phyloP scores from a whole-genome alignment of 2,888 invertebrate genomes.

The Pandemis heparana region DNA sequence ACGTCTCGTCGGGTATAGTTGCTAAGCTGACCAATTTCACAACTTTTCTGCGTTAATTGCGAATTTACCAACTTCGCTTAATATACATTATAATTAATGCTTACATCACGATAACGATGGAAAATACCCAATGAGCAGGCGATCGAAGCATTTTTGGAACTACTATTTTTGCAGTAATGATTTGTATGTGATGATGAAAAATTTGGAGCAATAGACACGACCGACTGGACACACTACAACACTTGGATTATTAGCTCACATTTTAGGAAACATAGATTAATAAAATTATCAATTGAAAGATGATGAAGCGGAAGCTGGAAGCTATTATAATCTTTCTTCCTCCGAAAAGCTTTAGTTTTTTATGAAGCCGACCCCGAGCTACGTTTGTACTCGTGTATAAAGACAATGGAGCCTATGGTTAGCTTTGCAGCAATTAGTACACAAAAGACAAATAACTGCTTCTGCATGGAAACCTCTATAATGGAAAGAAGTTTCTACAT shows the following conservation, averaged over 20 bases:
- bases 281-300: not conserved
- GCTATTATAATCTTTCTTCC: not conserved
- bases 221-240: not conserved
- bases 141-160: not conserved
- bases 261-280: not conserved
- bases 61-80: not conserved
- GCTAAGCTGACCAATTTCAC: not conserved
- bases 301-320: not conserved
- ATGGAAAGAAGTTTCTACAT: conserved; percentile 1
- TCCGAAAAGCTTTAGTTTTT: not conserved
- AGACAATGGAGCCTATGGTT: not conserved
- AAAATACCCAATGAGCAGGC: not conserved
- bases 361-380: not conserved
- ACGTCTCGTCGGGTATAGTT: not conserved
- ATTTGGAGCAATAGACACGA: not conserved
- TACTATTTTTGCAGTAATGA: not conserved
- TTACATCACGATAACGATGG: not conserved
- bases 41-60: not conserved
- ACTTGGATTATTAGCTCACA: not conserved
- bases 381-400: not conserved
- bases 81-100: not conserved
- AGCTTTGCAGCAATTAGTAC: not conserved
- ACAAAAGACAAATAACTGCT: not conserved
- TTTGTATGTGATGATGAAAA: not conserved
- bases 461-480: not conserved